Percentiles rank a stretch among this genome's conserved stretches.
Conservation (phyloP, 2,888 invertebrate species). For the Acanthosepion esculentum region DNA sequence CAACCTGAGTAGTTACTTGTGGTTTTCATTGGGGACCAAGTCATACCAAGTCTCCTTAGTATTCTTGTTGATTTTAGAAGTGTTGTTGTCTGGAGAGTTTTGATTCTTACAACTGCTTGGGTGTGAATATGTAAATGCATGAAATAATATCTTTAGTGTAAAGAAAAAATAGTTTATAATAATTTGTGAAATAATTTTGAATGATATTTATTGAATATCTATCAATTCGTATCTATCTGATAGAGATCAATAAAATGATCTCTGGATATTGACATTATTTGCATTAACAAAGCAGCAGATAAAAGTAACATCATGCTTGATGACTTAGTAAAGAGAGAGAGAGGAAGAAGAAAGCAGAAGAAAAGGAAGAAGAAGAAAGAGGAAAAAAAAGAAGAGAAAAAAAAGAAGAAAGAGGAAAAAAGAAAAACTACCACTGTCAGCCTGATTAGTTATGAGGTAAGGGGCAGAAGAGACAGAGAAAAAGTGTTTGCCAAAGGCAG, state of each 20-base stretch:
- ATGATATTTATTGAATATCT: neutral
- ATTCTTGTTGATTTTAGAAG: too few species aligned
- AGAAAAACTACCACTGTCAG: neutral
- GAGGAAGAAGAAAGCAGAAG: neutral
- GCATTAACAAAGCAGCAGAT: neutral
- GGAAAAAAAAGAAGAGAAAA: too few species aligned
- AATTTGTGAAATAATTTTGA: neutral
- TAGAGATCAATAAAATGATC: neutral
- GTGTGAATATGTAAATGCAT: too few species aligned
- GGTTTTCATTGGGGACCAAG: too few species aligned
- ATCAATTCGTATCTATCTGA: neutral
- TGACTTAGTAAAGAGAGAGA: neutral
- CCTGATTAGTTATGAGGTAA: slow-evolving; percentile 3
- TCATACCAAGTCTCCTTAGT: too few species aligned
- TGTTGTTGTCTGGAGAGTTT: too few species aligned
- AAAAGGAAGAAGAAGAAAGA: too few species aligned
- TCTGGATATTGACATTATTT: neutral
- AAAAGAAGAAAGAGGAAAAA: too few species aligned
- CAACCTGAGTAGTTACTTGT: too few species aligned
- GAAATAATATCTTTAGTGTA: too few species aligned
- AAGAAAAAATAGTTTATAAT: too few species aligned
- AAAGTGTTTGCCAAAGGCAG: neutral
- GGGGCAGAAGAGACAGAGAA: neutral
- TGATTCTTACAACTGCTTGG: too few species aligned
- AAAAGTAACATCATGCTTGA: neutral